Evolutionary conservation across 2,888 invertebrate species (phyloP), one percentile per base, ranked within the genome.

Genomic region (Tenthredo distinguenda): DNA sequence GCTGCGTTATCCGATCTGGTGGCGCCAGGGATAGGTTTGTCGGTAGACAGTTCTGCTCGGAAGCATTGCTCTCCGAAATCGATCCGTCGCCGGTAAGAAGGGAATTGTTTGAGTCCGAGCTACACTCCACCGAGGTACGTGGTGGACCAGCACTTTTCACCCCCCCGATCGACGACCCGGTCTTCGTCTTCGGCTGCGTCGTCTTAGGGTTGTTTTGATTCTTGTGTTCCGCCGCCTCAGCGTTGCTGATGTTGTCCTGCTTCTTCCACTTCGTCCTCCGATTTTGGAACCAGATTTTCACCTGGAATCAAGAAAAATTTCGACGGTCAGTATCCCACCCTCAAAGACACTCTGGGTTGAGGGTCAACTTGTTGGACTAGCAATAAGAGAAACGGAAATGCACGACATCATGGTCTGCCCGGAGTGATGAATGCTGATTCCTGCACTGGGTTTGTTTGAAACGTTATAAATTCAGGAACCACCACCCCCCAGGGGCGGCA

Each of bases 231-330:
- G 98, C 97, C 2, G 97, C 97, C 93, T 98, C 98, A 26, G 98
- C 97, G 92, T 97, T 98, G 86, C 97, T 96, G 85, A 98, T 96
- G 94, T 98, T 98, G 94, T 98, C 98, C 93, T 98, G 98, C 93
- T 98, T 98, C 94, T 98, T 99, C 96, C 96, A 96, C 91, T 96
- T 96, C 34, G 96, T 96, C 85, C 96, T 94, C 93, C 98, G 95
- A 93, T 98, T 98, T 94, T 98, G 98, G 93, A 98, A 98, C 98
- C 98, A 98, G 89, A 98, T 98, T 94, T 98, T 98, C 90, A 98
- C 97, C 97, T 98, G 96, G 62, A 95, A 83, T 68, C 31, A 83
- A 34, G 18, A 62, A 81, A 71, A 71, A 5, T 5, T 37, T 18
- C 72, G 15, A 68, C 43, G 18, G 71, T 74, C 2, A 43, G 12